Base-by-base conservation (phyloP, 23 tunicate genomes). In the Halocynthia roretzi region DNA sequence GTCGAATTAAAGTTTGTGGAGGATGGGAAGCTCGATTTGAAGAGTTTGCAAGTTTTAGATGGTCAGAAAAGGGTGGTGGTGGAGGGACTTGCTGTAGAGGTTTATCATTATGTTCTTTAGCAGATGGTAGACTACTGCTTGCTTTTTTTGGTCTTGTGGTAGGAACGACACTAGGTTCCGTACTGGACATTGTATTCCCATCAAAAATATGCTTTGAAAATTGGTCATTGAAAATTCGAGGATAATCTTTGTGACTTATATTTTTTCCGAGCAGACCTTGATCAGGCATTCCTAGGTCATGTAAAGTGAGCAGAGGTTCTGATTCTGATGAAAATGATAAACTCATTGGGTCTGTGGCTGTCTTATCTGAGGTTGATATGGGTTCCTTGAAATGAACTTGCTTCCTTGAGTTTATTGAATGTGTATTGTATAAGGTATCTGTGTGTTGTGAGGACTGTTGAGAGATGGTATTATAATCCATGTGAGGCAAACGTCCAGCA, bases 341-440 rank as follows among this genome's bases (percentile, higher is more conserved):
- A 31, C 44, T 31, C 4, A 31, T 31, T 65, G 70, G 31, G 19
- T 20, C 31, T 15, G 22, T 40, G 1, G 70, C 31, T 20, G n/a
- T n/a, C n/a, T n/a, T n/a, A n/a, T n/a, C n/a, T n/a, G 70, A 65
- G 2, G 31, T 65, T 65, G 70, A 65, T 20, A 65, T 65, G 1
- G 70, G 70, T 20, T 65, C 70, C 5, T 65, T 65, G 6, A 65
- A 65, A 65, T 65, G 70, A 15, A 65, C 70, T 65, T 65, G 70
- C 70, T 65, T 65, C 19, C 19, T 65, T 11, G 70, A 48, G 0
- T 48, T 65, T 31, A 0, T 4, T 31, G 44, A 31, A 31, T 1
- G 4, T 31, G 44, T 0, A 31, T 31, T 31, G 44, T 31, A 31
- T 31, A 31, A 31, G 44, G 44, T 31, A 31, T 31, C 44, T 31